Base-by-base conservation (phyloP, 1,140 invertebrate genomes). In the Calliphora vicina region DNA sequence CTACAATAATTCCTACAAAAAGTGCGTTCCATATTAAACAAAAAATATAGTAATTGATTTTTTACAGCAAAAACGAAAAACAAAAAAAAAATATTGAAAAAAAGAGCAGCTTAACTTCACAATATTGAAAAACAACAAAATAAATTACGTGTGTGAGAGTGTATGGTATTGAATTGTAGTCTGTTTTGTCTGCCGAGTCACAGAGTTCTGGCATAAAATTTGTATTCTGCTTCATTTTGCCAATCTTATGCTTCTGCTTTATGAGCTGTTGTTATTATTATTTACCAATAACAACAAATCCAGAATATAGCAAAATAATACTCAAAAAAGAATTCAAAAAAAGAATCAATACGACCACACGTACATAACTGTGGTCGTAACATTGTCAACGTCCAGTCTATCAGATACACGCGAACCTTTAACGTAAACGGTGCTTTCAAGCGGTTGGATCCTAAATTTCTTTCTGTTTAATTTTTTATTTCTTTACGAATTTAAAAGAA, bases 361-460 rank as follows among this genome's bases (percentile, higher is more conserved):
- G 27, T 71, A 72, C 83, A 84, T 80, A 88, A 87, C 85, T 88
- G 87, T 88, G 87, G 86, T 88, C 87, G 85, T 87, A 88, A 86
- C 84, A 85, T 83, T 83, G 86, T 80, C 81, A 84, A 71, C 83
- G 82, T 81, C 85, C 84, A 71, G 87, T 84, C 84, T 81, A 86
- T 88, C 87, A 88, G 87, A 88, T 88, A 87, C 87, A 72, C 71
- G 86, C 87, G 87, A 86, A 87, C 85, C 86, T 87, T 84, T 83
- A 78, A 85, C 82, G 87, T 85, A 85, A 85, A 83, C 86, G 87
- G 87, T 88, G 87, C 87, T 87, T 78, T 45, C n/a, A 20, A 78
- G n/a, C 35, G 35, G 74, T 23, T 78, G 42, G 74, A 78, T 78
- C 74, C 74, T 78, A 67, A 57, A 57, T n/a, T 57, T 57, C 15